phyloP scores from a whole-genome alignment of 2,888 invertebrate genomes.

The Elysia crispata region DNA sequence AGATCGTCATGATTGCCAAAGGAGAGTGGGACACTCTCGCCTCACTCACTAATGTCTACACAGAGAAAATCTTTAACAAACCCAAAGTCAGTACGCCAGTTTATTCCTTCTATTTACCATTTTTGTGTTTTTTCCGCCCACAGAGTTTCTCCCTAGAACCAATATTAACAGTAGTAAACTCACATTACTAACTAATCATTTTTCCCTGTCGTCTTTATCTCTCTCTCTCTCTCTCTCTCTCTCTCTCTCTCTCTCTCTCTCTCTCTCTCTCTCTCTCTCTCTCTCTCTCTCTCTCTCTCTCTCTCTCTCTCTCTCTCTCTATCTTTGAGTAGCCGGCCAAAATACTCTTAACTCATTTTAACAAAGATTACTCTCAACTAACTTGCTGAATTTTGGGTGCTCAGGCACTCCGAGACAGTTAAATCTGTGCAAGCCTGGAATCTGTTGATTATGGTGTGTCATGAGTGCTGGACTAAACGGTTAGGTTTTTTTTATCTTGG shows the following conservation, averaged over 20 bases:
- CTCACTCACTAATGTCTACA: conserved; percentile 75
- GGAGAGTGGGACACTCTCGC: conserved; percentile 76
- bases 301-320: conserved; percentile 16
- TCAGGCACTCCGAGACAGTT: too few species aligned
- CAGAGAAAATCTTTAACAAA: conserved; percentile 66
- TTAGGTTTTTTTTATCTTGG: too few species aligned
- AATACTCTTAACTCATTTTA: too few species aligned
- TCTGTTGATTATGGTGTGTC: too few species aligned
- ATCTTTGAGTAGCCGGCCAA: too few species aligned
- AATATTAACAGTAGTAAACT: too few species aligned
- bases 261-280: conserved; percentile 17
- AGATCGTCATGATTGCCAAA: conserved; percentile 65
- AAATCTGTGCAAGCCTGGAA: too few species aligned
- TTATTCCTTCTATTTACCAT: background rate
- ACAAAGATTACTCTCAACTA: too few species aligned
- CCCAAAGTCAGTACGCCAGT: conserved; percentile 59
- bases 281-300: conserved; percentile 15
- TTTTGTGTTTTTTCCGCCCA: background rate
- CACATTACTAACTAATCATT: background rate
- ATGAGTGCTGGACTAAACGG: too few species aligned
- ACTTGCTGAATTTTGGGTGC: too few species aligned
- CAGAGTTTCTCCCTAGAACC: background rate
- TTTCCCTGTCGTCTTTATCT: background rate
- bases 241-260: conserved; percentile 13
- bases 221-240: too few species aligned